Conservation (phyloP, 2,113 vertebrate genomes). For the Microtus richardsoni region DNA sequence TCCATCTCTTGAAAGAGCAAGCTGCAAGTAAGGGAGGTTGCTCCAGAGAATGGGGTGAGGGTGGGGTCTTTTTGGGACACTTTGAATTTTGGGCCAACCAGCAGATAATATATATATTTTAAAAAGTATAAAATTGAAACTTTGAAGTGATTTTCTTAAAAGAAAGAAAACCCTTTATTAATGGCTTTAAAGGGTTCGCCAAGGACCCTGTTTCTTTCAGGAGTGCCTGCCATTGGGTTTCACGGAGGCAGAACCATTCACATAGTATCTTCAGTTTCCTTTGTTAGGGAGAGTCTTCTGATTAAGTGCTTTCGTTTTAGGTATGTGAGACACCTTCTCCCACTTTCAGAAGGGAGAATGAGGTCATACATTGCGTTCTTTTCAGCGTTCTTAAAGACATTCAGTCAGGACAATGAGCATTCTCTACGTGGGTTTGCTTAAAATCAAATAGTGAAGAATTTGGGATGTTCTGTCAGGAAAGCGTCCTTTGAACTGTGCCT, state of each 20-base stretch:
- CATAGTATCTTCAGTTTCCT: background rate
- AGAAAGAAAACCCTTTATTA: background rate
- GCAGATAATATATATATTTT: background rate
- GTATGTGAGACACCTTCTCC: background rate
- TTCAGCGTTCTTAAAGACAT: conserved; percentile 12
- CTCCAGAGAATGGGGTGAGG: background rate
- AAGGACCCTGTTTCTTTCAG: background rate
- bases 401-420: background rate
- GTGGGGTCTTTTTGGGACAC: background rate
- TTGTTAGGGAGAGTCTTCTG: conserved; percentile 29
- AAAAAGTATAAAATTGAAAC: conserved; percentile 27
- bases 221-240: conserved; percentile 9
- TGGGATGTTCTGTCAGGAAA: conserved; percentile 22
- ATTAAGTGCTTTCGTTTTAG: conserved; percentile 61
- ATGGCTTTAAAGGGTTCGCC: conserved; percentile 28
- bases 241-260: background rate
- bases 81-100: conserved; percentile 29
- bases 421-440: background rate
- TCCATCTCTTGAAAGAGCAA: background rate
- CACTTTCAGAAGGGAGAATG: background rate
- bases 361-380: conserved; percentile 57
- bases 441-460: conserved; percentile 46
- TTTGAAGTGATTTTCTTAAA: background rate
- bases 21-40: background rate
- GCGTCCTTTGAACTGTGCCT: conserved; percentile 7